Evolutionary conservation across 2,113 vertebrate species (phyloP).

Genomic region (Pteropus alecto): DNA sequence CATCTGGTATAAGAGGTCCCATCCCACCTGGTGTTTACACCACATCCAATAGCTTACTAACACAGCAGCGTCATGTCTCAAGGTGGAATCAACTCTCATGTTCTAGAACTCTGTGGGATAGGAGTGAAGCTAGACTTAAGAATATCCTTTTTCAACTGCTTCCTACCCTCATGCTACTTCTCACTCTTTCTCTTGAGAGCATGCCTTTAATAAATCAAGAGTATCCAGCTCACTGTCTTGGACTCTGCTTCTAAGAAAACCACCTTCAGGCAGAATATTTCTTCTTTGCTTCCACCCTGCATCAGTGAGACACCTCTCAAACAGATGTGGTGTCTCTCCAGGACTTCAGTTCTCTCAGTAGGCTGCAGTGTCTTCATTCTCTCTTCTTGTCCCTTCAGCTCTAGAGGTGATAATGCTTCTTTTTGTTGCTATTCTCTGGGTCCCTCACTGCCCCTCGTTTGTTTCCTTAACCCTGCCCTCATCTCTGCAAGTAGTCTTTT

Average conservation of each 20-base stretch:
- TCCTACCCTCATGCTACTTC: not conserved
- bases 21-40: not conserved
- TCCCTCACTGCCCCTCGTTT: not conserved
- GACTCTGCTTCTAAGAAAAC: not conserved
- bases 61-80: not conserved
- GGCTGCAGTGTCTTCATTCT: not conserved
- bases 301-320: not conserved
- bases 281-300: not conserved
- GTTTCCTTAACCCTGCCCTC: conserved; percentile 21
- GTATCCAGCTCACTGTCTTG: not conserved
- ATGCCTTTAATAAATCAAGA: not conserved
- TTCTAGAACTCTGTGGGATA: not conserved
- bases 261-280: not conserved
- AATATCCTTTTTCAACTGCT: not conserved
- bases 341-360: not conserved
- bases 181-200: not conserved
- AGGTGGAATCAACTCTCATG: not conserved
- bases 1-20: not conserved
- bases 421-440: not conserved
- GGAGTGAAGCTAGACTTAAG: not conserved
- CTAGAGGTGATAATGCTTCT: conserved; percentile 25
- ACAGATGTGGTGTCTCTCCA: not conserved
- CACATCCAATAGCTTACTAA: not conserved
- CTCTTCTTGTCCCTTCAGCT: not conserved
- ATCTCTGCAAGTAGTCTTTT: not conserved